Evolutionary conservation across 2,113 vertebrate genomes (phyloP), one percentile per base, ranked within the genome.

Genomic region (Illadopsis cleaveri): DNA sequence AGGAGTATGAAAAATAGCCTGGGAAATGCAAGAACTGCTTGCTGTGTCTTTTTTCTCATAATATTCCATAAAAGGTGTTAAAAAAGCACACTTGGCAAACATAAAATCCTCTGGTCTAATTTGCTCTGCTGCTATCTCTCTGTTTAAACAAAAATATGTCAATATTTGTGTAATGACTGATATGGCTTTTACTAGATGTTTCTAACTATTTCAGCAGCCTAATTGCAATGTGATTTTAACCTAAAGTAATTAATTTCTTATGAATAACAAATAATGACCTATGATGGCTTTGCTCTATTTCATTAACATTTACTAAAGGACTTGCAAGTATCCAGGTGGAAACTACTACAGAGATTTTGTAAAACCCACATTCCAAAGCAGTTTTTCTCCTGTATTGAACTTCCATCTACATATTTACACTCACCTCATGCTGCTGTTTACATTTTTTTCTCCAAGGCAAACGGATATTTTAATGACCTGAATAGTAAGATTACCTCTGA

Each of bases 271-370:
- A 80, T 80, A 60, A 82, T 12, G 11, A 53, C 35, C 33, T 56
- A 42, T 37, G 18, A 72, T 65, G 56, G 77, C 14, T 80, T 90
- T 65, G 21, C 3, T 72, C 15, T 80, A 69, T 37, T 93, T 68
- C 40, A 89, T 91, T 93, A 91, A 89, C 15, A 65, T 87, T 93
- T 79, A 6, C 54, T 90, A 83, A 90, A 92, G 33, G 54, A 73
- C 38, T 86, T 77, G 58, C 18, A 69, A 61, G 91, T 73, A 42
- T 33, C 30, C 54, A 50, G 28, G n/a, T 73, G 7, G 62, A 83
- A 83, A 58, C 60, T 54, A 24, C 27, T 27, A 48, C 13, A 53
- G 35, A 65, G 28, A 33, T 66, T 75, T 45, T 57, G 31, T 50
- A 61, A 85, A 90, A 68, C 64, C 9, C 9, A 72, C 11, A 57